A percentile compares a stretch with the other conserved stretches of the same genome.
These are phyloP conservation scores for Neuroscelio doddi DNA, from an alignment of 2,888 invertebrate species.

Conservation along the genomic window DNA sequence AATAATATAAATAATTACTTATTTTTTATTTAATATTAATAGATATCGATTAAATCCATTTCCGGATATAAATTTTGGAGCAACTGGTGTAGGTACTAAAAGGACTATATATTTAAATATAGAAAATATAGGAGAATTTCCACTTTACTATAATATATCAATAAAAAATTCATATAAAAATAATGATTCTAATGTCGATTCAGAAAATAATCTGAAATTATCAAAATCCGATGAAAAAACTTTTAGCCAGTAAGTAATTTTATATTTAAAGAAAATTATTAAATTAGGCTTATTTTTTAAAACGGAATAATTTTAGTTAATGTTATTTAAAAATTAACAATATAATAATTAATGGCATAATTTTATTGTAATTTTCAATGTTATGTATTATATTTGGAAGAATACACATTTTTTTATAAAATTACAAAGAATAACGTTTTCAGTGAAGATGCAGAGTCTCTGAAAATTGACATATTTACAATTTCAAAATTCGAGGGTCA, in stretches of 20 bases:
- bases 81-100: slow-evolving; percentile 74
- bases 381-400: too few relatives aligned
- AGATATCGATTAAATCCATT: slow-evolving; percentile 77
- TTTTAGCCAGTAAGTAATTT: too few relatives aligned
- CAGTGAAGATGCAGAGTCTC: slow-evolving; percentile 9
- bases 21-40: slow-evolving; percentile 7
- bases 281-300: too few relatives aligned
- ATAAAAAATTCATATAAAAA: too few relatives aligned
- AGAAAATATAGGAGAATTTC: slow-evolving; percentile 77
- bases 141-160: slow-evolving; percentile 69
- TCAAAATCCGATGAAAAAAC: slow-evolving; percentile 46
- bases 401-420: too few relatives aligned
- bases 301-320: too few relatives aligned
- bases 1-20: background rate
- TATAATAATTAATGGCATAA: too few relatives aligned
- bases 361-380: too few relatives aligned
- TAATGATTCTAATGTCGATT: background rate
- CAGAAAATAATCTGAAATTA: background rate
- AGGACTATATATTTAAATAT: slow-evolving; percentile 75
- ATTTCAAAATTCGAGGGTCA: slow-evolving; percentile 65
- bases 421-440: slow-evolving; percentile 7
- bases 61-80: slow-evolving; percentile 76
- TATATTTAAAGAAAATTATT: too few relatives aligned
- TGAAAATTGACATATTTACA: slow-evolving; percentile 67
- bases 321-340: too few relatives aligned